A percentile compares a stretch with the other conserved stretches of the same genome.
Conservation (phyloP, 2,888 invertebrate species). For the Ommatoiulus sabulosus region DNA sequence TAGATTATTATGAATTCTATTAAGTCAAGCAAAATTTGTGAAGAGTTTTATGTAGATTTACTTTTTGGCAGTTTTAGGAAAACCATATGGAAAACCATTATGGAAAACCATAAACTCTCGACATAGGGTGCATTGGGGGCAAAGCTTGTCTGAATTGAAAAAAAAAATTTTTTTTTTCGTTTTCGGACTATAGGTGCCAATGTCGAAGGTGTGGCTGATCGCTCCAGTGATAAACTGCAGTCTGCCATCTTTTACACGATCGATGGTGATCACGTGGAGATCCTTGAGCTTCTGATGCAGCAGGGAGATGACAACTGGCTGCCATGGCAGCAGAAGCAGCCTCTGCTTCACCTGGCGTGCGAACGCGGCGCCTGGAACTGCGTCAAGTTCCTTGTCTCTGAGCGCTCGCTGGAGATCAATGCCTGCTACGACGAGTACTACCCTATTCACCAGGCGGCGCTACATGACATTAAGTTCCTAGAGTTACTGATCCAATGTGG, state of each 20-base stretch:
- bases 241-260: conserved; percentile 79
- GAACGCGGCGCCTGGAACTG: conserved; percentile 80
- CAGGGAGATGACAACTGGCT: conserved; percentile 79
- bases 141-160: no score
- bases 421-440: conserved; percentile 80
- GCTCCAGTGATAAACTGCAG: conserved; percentile 73
- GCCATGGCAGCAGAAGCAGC: conserved; percentile 70
- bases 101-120: no score
- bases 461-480: conserved; percentile 78
- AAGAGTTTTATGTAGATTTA: no score
- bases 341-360: conserved; percentile 77
- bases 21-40: no score
- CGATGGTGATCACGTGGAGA: conserved; percentile 78
- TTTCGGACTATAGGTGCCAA: conserved; percentile 49
- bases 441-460: conserved; percentile 80
- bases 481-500: conserved; percentile 71
- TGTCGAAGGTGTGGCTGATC: conserved; percentile 60
- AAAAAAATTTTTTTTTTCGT: neutral
- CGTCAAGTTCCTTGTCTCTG: conserved; percentile 76
- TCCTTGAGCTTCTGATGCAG: conserved; percentile 76
- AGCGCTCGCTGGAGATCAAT: conserved; percentile 74
- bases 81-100: no score
- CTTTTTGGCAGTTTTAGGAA: no score
- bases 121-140: no score
- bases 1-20: no score